A percentile compares a stretch with the other conserved stretches of the same genome.
Evolutionary conservation across 2,113 vertebrate species (phyloP).

Genomic region (Gambusia affinis): DNA sequence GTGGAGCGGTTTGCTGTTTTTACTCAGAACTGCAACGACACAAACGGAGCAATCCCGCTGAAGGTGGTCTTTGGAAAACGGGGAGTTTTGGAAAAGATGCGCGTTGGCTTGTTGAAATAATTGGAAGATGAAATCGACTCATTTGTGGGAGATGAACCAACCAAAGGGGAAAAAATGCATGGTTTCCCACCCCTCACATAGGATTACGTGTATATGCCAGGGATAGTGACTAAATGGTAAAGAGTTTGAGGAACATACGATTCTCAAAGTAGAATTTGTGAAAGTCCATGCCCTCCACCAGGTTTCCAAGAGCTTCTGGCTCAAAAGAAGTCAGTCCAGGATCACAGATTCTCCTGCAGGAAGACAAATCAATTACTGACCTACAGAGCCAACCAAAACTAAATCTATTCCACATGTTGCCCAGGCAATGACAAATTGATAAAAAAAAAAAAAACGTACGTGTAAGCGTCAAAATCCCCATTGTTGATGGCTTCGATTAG

Average conservation of each 20-base stretch:
- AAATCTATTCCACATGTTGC: not conserved
- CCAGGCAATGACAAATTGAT: not conserved
- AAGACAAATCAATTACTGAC: constrained; percentile 6
- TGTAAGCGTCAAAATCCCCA: constrained; percentile 98
- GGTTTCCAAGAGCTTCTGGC: constrained; percentile 96
- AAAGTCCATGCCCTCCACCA: constrained; percentile 99
- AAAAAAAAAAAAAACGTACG: constrained; percentile 82
- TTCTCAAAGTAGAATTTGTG: constrained; percentile 99
- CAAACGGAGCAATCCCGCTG: not conserved
- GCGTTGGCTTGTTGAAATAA: too few species aligned
- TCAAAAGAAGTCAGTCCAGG: constrained; percentile 98
- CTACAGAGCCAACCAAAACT: not conserved
- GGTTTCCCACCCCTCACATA: too few species aligned
- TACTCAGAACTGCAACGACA: constrained; percentile 88
- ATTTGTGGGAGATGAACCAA: not conserved
- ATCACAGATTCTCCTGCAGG: constrained; percentile 95
- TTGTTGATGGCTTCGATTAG: constrained; percentile 99
- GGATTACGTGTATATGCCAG: too few species aligned
- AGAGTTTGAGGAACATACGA: constrained; percentile 78
- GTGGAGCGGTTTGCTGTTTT: constrained; percentile 99
- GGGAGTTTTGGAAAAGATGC: too few species aligned
- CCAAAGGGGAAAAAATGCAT: too few species aligned
- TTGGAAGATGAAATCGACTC: not conserved
- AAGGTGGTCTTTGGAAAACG: not conserved
- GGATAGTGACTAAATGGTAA: too few species aligned